Evolutionary conservation across 2,113 vertebrate genomes (phyloP).

Genomic region (Barnardius zonarius): DNA sequence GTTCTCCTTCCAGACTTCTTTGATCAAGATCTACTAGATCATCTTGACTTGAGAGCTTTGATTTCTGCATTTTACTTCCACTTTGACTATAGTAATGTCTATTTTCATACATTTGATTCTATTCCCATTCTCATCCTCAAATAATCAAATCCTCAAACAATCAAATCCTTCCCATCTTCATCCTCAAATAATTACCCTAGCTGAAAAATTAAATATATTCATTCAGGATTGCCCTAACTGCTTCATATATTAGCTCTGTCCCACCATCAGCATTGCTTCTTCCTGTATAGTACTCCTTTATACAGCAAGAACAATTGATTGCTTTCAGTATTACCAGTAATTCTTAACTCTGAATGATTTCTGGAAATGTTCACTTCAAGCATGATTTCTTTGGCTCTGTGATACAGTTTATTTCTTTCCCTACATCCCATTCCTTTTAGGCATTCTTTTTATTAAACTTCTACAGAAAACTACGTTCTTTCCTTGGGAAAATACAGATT

Average conservation of each 20-base stretch:
- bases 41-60: background rate
- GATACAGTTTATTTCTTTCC: background rate
- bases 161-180: background rate
- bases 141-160: background rate
- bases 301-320: background rate
- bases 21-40: background rate
- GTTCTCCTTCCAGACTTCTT: background rate
- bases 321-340: background rate
- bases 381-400: background rate
- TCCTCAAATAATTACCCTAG: background rate
- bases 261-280: background rate
- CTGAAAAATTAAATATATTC: background rate
- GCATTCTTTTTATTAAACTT: background rate
- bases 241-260: background rate
- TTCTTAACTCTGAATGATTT: background rate
- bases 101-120: background rate
- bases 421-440: background rate
- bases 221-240: background rate
- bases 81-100: background rate
- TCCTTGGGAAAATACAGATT: background rate
- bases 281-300: background rate
- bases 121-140: background rate
- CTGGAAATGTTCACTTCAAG: background rate
- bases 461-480: background rate
- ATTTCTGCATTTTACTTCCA: background rate